Evolutionary conservation across 2,888 invertebrate genomes (phyloP).

Genomic region (Andrena bicolor): DNA sequence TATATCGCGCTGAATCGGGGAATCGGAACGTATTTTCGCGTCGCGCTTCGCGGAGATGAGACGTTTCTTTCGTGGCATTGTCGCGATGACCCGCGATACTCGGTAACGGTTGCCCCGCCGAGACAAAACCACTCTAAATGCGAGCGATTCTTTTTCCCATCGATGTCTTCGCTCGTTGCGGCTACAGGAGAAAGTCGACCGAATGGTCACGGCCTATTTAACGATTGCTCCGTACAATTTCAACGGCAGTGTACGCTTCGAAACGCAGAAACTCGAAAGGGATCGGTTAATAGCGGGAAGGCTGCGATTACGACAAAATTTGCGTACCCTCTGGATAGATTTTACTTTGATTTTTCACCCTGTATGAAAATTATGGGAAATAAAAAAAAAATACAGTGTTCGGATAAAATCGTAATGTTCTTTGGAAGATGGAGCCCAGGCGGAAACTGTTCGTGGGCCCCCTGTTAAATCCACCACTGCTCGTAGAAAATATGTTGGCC

Average conservation of each 20-base stretch:
- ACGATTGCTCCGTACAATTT: conserved; percentile 65
- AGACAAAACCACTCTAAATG: conserved; percentile 51
- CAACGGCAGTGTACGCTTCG: conserved; percentile 54
- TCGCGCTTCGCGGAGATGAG: conserved; percentile 8
- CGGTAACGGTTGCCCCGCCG: neutral
- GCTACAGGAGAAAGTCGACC: conserved; percentile 79
- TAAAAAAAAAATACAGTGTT: too few species aligned
- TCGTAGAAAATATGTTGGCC: too few species aligned
- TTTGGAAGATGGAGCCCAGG: too few species aligned
- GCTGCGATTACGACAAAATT: too few species aligned
- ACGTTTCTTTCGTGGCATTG: conserved; percentile 30
- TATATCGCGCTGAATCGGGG: neutral
- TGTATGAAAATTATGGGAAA: too few species aligned
- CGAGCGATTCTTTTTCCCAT: conserved; percentile 41
- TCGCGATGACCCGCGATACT: conserved; percentile 19
- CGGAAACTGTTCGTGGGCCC: too few species aligned
- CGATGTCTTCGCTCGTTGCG: conserved; percentile 70
- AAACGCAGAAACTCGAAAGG: conserved; percentile 13
- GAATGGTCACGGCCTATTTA: conserved; percentile 82
- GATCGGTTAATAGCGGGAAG: too few species aligned
- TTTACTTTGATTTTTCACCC: too few species aligned
- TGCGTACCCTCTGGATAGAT: too few species aligned
- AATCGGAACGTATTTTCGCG: neutral
- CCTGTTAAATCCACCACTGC: too few species aligned
- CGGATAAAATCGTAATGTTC: too few species aligned